A percentile compares a stretch with the other conserved stretches of the same genome.
Conservation (phyloP, 2,888 invertebrate genomes). For the Diarsia brunnea region DNA sequence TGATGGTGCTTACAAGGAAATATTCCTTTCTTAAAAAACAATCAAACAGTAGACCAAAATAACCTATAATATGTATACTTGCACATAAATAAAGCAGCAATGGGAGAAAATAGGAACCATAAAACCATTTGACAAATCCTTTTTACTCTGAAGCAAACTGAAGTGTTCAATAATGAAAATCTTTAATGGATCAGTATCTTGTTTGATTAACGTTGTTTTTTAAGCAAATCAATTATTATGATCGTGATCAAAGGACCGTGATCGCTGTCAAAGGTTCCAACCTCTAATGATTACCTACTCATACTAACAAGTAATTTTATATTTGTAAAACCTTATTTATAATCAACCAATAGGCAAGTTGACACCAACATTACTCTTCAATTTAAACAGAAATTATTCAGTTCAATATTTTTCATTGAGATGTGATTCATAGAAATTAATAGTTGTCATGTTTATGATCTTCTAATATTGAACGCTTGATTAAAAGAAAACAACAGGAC, state of each 20-base stretch:
- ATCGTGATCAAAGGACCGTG: too few species aligned
- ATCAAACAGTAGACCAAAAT: background rate
- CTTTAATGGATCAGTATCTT: background rate
- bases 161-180: background rate
- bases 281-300: conserved; percentile 25
- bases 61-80: background rate
- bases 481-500: background rate
- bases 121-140: background rate
- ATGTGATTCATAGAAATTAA: too few species aligned
- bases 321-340: conserved; percentile 17
- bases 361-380: conserved; percentile 21
- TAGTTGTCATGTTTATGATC: background rate
- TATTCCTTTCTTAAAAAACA: background rate
- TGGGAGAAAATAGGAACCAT: background rate
- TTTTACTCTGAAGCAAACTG: background rate
- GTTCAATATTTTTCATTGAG: conserved; percentile 42
- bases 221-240: background rate
- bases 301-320: conserved; percentile 15
- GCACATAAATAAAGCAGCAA: background rate
- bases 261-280: background rate
- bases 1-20: background rate
- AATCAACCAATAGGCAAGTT: conserved; percentile 42
- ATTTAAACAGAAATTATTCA: conserved; percentile 34
- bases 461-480: conserved; percentile 3
- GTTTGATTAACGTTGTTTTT: background rate